Percentiles rank a stretch among this genome's conserved stretches.
phyloP scores from a whole-genome alignment of 2,797 vertebrate genomes.

The Podargus strigoides region DNA sequence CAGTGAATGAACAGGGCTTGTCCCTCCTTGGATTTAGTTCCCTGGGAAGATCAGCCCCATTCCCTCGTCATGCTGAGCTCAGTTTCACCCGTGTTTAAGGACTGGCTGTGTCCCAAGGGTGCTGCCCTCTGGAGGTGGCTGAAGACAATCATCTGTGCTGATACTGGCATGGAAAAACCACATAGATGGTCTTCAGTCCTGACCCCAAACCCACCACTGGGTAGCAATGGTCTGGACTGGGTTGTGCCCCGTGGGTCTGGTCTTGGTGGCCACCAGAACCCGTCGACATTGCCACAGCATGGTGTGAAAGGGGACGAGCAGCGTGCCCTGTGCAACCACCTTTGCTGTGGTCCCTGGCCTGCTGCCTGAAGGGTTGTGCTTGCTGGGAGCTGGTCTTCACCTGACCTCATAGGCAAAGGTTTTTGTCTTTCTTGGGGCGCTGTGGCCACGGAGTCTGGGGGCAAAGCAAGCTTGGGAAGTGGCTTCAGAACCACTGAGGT shows the following conservation, averaged over 20 bases:
- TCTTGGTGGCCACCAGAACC: not conserved
- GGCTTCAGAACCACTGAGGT: not conserved
- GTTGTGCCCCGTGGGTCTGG: not conserved
- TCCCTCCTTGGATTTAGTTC: not conserved
- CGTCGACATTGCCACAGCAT: rapidly evolving
- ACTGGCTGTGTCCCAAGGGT: not conserved
- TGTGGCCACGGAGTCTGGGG: too few species aligned
- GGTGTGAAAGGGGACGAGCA: not conserved
- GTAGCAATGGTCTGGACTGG: rapidly evolving
- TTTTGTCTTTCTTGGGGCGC: not conserved
- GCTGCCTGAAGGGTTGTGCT: not conserved
- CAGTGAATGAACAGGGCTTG: not conserved
- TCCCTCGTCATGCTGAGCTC: not conserved
- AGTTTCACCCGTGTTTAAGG: not conserved
- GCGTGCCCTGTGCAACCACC: rapidly evolving
- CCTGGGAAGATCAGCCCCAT: not conserved
- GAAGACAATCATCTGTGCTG: not conserved
- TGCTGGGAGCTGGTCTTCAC: not conserved
- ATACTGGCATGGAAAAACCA: not conserved
- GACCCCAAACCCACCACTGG: not conserved
- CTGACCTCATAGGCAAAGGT: not conserved
- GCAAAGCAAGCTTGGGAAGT: too few species aligned
- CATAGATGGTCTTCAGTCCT: not conserved
- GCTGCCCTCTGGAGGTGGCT: not conserved
- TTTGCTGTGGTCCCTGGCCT: not conserved